Conservation (phyloP, 2,113 vertebrate species). For the Caracal caracal region DNA sequence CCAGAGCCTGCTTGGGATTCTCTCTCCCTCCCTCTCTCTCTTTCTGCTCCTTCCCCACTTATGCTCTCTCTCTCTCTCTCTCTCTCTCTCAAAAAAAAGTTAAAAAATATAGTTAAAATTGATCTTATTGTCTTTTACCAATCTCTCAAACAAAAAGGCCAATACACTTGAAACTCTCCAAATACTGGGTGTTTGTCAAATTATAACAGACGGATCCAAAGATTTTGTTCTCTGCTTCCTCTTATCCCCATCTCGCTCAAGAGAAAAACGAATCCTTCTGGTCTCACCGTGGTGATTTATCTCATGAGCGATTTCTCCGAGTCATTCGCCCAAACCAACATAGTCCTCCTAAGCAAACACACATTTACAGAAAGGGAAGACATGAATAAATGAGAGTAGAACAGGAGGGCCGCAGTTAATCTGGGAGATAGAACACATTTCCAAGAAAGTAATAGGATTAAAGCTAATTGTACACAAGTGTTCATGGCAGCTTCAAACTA, state of each 20-base stretch:
- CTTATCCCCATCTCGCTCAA: not conserved
- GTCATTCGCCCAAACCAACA: constrained; percentile 46
- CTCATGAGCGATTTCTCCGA: not conserved
- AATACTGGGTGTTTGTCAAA: not conserved
- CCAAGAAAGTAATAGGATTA: not conserved
- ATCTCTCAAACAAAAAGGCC: constrained; percentile 28
- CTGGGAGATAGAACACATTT: not conserved
- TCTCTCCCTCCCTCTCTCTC: too few species aligned
- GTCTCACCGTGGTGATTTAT: not conserved
- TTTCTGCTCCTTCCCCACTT: too few species aligned
- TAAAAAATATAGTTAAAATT: constrained; percentile 7
- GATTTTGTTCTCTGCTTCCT: not conserved
- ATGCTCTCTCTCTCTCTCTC: too few species aligned
- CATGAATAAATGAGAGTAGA: not conserved
- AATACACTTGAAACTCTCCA: constrained; percentile 5
- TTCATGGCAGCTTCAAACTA: not conserved
- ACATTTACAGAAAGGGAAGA: not conserved
- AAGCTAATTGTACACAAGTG: not conserved
- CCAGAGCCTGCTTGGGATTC: too few species aligned
- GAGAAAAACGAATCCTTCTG: not conserved
- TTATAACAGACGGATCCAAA: not conserved
- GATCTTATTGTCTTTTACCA: not conserved
- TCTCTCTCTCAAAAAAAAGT: too few species aligned
- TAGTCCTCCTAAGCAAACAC: not conserved
- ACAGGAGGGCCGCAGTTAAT: not conserved